A percentile compares a stretch with the other conserved stretches of the same genome.
These are phyloP conservation scores for Spheniscus mendiculus DNA, from an alignment of 2,113 vertebrate genomes.

Conservation along the genomic window DNA sequence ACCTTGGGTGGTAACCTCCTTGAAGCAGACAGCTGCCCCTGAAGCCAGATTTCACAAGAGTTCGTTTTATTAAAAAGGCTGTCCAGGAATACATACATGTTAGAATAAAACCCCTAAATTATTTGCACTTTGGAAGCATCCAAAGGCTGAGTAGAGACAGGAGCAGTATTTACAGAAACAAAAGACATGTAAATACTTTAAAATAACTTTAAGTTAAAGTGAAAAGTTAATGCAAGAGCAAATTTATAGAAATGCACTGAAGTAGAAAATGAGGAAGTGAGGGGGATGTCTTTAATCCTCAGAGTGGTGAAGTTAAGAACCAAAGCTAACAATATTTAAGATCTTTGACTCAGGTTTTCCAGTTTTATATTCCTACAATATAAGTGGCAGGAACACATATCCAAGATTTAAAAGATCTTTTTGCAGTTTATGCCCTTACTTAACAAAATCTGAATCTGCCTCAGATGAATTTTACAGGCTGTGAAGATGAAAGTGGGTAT, in stretches of 20 bases:
- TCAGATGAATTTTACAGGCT: not conserved
- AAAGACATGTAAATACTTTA: not conserved
- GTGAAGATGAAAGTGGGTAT: not conserved
- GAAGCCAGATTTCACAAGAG: not conserved
- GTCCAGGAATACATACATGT: accelerated
- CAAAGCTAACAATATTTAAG: not conserved
- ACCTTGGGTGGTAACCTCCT: not conserved
- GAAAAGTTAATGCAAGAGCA: not conserved
- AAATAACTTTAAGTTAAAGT: not conserved
- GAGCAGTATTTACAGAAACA: not conserved
- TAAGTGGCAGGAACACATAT: not conserved
- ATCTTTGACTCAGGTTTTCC: not conserved
- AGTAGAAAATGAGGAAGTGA: not conserved
- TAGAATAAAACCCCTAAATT: not conserved
- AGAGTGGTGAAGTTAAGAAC: not conserved
- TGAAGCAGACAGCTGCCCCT: not conserved
- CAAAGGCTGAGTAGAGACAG: not conserved
- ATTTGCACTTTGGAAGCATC: not conserved
- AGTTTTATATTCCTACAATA: not conserved
- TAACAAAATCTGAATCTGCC: not conserved
- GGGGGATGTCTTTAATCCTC: not conserved
- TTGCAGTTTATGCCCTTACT: not conserved
- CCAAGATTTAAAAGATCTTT: not conserved
- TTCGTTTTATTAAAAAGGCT: not conserved
- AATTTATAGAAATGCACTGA: not conserved